phyloP scores from a whole-genome alignment of 2,888 invertebrate genomes.

The Dusona sp. region DNA sequence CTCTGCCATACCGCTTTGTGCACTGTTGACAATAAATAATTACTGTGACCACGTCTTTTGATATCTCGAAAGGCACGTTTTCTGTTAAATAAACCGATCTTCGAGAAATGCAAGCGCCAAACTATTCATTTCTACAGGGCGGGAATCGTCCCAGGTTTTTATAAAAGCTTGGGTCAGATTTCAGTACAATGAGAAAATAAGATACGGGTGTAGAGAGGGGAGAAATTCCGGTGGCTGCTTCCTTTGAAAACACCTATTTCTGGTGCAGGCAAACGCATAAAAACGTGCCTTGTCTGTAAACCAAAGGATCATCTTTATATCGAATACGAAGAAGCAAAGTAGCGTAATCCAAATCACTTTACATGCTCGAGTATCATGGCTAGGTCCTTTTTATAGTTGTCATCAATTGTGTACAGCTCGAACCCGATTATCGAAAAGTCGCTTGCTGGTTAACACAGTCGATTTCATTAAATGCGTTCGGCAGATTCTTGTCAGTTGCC shows the following conservation, averaged over 20 bases:
- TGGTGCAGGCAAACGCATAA: slow-evolving; percentile 13
- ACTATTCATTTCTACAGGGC: neutral
- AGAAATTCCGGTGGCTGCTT: slow-evolving; percentile 30
- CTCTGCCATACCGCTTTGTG: neutral
- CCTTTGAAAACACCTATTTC: slow-evolving; percentile 15
- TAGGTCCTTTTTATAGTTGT: neutral
- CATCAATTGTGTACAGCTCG: neutral
- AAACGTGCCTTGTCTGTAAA: slow-evolving; percentile 48
- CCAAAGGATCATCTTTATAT: slow-evolving; percentile 34
- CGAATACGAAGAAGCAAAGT: slow-evolving; percentile 10
- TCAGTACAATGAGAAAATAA: neutral
- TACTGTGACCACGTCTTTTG: neutral
- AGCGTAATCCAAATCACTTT: slow-evolving; percentile 13
- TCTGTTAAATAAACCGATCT: neutral
- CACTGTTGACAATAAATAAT: slow-evolving; percentile 19
- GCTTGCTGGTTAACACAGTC: neutral
- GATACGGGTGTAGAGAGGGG: neutral
- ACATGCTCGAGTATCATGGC: neutral
- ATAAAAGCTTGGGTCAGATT: slow-evolving; percentile 1
- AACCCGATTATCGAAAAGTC: neutral
- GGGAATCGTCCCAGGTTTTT: neutral
- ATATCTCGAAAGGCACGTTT: neutral
- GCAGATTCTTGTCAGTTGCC: neutral
- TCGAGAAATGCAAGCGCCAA: neutral
- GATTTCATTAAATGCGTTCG: neutral